Evolutionary conservation across 1,140 invertebrate genomes (phyloP), one percentile per base, ranked within the genome.

Genomic region (Heliconius nattereri): DNA sequence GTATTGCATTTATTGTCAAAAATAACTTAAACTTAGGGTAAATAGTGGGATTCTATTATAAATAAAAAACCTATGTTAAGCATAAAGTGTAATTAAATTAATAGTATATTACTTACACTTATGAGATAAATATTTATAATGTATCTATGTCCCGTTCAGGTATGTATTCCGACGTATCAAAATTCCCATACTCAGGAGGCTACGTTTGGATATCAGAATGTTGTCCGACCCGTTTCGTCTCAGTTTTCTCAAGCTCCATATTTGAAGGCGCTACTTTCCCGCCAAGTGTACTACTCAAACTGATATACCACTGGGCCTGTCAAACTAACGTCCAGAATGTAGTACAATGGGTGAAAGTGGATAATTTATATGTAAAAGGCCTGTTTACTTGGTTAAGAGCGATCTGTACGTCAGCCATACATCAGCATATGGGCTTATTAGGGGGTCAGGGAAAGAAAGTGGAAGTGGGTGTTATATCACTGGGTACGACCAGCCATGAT

Each of bases 181-280:
- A 97, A 83, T 98, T 98, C 89, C 97, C 97, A 0, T 97, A 97
- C 89, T 98, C 97, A 1, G 98, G 97, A 19, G 98, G 98, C 23
- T 98, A 98, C 87, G 97, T 98, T 2, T 98, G 98, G 98, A 97
- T 98, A 81, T 97, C 96, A 2, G 96, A 97, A 73, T 98, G 97
- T 89, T 98, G 98, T 88, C 96, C 97, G 0, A 96, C 97, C 32
- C 96, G 96, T 73, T 98, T 97, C 85, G 96, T 98, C 1, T 98
- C 98, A 0, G 97, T 98, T 0, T 98, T 98, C 88, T 96, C 96
- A 81, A 97, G 97, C 29, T 98, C 98, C 0, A 96, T 98, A 54
- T 98, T 98, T 85, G 97, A 98, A 92, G 96, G 96, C 5, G 96
- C 97, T 8, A 96, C 97, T 3, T 97, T 98, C 90, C 96, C 97